These are phyloP conservation scores for Sarcophilus harrisii DNA, from an alignment of 2,797 vertebrate species.

Conservation along the genomic window DNA sequence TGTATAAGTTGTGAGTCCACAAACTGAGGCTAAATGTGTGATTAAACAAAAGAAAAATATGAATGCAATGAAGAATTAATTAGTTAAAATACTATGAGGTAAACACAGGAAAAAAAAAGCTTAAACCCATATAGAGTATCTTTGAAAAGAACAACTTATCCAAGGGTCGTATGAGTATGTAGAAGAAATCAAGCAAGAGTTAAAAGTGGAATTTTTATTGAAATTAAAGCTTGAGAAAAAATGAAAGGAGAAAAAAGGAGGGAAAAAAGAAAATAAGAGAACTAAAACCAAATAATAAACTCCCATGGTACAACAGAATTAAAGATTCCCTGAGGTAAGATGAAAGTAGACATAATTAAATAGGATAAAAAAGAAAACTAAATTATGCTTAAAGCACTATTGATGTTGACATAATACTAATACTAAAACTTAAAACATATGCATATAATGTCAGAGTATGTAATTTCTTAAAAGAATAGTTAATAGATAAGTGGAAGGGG, in stretches of 20 bases:
- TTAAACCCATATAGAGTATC: not conserved
- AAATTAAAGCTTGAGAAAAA: not conserved
- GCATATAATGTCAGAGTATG: too few species aligned
- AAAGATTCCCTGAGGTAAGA: not conserved
- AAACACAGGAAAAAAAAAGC: not conserved
- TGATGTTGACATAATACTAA: too few species aligned
- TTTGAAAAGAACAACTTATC: not conserved
- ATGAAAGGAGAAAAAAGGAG: not conserved
- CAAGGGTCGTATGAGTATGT: not conserved
- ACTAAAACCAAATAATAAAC: not conserved
- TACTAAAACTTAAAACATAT: too few species aligned
- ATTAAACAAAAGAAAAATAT: not conserved
- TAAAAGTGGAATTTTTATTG: not conserved
- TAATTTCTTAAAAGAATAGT: too few species aligned
- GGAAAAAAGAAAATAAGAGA: not conserved
- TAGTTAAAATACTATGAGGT: not conserved
- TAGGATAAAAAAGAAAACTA: too few species aligned
- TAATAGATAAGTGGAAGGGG: too few species aligned
- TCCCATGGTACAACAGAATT: not conserved
- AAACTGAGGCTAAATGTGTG: not conserved
- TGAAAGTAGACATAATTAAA: not conserved
- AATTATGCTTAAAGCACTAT: too few species aligned
- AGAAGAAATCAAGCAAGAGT: not conserved
- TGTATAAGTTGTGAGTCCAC: not conserved
- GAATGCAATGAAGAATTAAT: not conserved